phyloP scores from a whole-genome alignment of 2,113 vertebrate species.

The Catharus minimus region DNA sequence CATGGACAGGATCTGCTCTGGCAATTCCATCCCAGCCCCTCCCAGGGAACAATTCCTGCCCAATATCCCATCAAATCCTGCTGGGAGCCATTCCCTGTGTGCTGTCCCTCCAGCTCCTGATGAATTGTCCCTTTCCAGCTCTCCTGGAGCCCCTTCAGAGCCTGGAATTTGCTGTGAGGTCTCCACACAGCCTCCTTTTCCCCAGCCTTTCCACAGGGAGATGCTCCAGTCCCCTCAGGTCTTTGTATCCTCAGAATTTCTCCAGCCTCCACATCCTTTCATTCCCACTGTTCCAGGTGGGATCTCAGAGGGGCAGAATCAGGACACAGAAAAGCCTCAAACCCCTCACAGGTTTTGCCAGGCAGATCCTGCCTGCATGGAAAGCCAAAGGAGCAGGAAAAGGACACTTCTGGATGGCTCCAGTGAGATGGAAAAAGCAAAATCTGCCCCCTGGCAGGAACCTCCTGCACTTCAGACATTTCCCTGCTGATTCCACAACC shows the following conservation, averaged over 20 bases:
- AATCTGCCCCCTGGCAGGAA: background rate
- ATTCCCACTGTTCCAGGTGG: background rate
- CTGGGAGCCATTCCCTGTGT: background rate
- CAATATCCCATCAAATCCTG: rapidly evolving
- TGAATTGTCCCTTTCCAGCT: background rate
- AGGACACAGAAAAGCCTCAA: background rate
- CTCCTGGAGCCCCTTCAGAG: background rate
- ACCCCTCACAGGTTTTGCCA: background rate
- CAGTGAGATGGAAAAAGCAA: background rate
- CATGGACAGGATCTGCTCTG: background rate
- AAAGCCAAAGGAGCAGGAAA: background rate
- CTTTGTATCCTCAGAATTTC: background rate
- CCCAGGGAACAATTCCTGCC: background rate
- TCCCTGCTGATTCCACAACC: background rate
- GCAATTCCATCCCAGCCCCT: background rate
- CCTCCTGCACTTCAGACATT: background rate
- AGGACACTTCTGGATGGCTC: background rate
- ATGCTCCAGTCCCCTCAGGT: background rate
- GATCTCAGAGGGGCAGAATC: background rate
- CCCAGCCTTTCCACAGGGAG: background rate
- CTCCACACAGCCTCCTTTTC: background rate
- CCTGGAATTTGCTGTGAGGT: background rate
- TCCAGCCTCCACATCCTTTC: background rate
- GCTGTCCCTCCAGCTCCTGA: background rate
- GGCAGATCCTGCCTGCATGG: background rate